Evolutionary conservation across 2,888 invertebrate genomes (phyloP).

Genomic region (Lordiphosa andalusiaca): DNA sequence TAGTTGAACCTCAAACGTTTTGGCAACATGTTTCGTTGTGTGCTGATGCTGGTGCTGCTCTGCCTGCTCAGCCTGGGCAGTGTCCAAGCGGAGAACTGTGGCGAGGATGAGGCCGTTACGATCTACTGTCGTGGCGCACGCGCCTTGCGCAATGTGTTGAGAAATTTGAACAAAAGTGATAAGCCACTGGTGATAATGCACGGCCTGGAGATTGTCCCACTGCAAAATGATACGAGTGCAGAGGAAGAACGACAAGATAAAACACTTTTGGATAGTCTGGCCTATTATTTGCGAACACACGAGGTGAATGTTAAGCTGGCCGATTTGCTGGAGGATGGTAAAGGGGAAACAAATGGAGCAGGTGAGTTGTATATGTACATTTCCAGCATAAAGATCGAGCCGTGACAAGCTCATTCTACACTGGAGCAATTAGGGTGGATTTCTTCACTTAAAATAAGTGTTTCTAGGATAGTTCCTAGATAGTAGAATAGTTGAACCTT

Average conservation of each 20-base stretch:
- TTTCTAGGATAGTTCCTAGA: too few relatives aligned
- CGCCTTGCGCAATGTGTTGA: slow-evolving; percentile 81
- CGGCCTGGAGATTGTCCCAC: slow-evolving; percentile 78
- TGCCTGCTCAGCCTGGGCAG: slow-evolving; percentile 35
- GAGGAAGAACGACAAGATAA: slow-evolving; percentile 20
- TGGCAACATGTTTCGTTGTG: slow-evolving; percentile 47
- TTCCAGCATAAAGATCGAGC: too few relatives aligned
- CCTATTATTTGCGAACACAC: slow-evolving; percentile 86
- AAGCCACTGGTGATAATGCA: slow-evolving; percentile 76
- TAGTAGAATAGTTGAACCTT: too few relatives aligned
- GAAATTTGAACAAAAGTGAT: slow-evolving; percentile 81
- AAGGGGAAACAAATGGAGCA: slow-evolving; percentile 30
- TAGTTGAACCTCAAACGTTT: slow-evolving; percentile 58
- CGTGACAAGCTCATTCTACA: too few relatives aligned
- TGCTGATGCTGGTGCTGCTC: slow-evolving; percentile 27
- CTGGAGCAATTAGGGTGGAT: too few relatives aligned
- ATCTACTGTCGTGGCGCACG: slow-evolving; percentile 81
- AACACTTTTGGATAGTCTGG: slow-evolving; percentile 81
- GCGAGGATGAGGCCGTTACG: slow-evolving; percentile 51
- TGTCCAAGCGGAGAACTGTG: slow-evolving; percentile 46
- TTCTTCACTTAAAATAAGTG: too few relatives aligned
- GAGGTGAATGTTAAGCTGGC: slow-evolving; percentile 87
- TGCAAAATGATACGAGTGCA: slow-evolving; percentile 56
- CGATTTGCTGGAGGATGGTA: slow-evolving; percentile 82
- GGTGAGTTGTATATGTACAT: slow-evolving; percentile 17